phyloP scores from a whole-genome alignment of 2,113 vertebrate species.

The Triplophysa tibetana region DNA sequence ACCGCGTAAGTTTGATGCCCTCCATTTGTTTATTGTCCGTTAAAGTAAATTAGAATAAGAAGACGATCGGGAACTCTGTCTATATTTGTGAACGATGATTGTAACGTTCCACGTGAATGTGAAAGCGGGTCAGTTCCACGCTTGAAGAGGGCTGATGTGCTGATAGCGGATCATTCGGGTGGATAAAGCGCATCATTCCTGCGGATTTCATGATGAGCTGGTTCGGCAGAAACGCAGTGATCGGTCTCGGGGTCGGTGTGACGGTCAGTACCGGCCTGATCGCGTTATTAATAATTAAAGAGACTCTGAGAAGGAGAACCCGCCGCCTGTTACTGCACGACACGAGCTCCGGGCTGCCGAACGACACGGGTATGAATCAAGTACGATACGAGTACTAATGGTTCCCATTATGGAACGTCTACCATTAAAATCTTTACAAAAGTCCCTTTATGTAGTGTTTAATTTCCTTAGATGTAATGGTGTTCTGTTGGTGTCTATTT shows the following conservation, averaged over 20 bases:
- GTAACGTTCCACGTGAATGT: neutral
- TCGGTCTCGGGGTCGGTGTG: conserved; percentile 68
- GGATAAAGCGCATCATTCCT: neutral
- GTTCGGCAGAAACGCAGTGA: conserved; percentile 61
- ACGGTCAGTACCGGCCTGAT: conserved; percentile 68
- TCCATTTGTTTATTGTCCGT: neutral
- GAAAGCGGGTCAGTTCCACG: neutral
- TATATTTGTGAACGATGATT: neutral
- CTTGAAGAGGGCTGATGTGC: neutral
- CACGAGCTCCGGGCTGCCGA: neutral
- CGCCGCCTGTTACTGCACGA: conserved; percentile 17
- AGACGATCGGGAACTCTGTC: neutral
- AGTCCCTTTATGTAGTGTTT: too few relatives aligned
- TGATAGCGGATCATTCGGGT: neutral
- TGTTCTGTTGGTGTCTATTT: too few relatives aligned
- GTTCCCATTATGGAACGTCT: neutral
- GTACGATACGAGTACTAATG: neutral
- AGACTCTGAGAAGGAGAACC: conserved; percentile 57
- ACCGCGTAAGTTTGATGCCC: neutral
- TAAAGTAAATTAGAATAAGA: neutral
- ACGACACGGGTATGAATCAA: neutral
- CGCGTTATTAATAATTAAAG: conserved; percentile 65
- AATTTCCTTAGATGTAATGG: too few relatives aligned
- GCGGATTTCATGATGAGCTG: conserved; percentile 27
- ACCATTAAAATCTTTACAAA: neutral